Conservation (phyloP, 2,113 vertebrate genomes). For the Ptyas mucosa region DNA sequence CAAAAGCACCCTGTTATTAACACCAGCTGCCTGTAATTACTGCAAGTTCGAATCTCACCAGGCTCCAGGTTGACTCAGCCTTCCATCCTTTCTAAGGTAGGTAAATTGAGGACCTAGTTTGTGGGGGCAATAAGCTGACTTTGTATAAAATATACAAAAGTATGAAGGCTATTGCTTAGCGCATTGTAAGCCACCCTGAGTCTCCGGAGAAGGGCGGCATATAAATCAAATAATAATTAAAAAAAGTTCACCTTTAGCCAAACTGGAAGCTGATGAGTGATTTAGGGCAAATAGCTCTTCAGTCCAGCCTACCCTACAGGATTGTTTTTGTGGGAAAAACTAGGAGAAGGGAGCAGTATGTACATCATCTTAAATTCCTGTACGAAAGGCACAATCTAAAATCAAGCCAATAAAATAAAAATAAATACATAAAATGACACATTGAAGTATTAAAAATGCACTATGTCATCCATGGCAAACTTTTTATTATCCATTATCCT, state of each 20-base stretch:
- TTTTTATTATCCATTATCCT: conserved; percentile 60
- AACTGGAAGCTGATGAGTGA: background rate
- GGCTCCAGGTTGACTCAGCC: no score
- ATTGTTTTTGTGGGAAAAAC: background rate
- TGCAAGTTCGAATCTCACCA: no score
- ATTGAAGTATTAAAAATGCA: conserved; percentile 25
- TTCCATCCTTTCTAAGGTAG: no score
- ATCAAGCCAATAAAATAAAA: background rate
- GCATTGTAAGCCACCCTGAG: no score
- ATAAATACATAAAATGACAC: conserved; percentile 19
- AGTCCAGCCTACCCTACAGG: background rate
- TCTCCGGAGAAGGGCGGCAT: no score
- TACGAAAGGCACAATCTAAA: background rate
- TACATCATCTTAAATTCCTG: background rate
- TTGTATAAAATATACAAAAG: no score
- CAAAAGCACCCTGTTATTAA: no score
- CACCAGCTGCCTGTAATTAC: no score
- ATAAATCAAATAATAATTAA: no score
- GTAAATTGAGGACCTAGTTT: no score
- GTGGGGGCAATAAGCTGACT: no score
- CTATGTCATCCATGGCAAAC: conserved; percentile 35
- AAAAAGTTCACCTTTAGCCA: background rate
- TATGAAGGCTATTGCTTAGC: no score
- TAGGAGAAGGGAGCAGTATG: background rate
- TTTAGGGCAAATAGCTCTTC: background rate